Evolutionary conservation across 1,140 invertebrate genomes (phyloP).

Genomic region (Panagrolaimus sp.): DNA sequence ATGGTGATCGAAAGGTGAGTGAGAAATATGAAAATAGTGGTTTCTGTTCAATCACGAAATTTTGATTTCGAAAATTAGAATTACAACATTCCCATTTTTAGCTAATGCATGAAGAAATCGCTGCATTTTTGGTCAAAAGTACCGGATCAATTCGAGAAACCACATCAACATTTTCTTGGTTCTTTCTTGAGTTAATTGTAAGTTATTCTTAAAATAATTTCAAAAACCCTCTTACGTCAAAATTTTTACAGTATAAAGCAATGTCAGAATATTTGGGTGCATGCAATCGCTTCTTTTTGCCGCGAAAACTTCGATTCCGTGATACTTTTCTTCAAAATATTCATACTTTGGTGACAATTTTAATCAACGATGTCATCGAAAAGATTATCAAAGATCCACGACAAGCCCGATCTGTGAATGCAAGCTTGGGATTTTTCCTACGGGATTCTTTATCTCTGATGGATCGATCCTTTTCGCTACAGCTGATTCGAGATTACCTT

Average conservation of each 20-base stretch:
- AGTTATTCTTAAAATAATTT: too few relatives aligned
- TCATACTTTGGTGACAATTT: constrained; percentile 70
- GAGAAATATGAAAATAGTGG: too few relatives aligned
- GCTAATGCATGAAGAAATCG: constrained; percentile 79
- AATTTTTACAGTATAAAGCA: constrained; percentile 67
- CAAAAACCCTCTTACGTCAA: too few relatives aligned
- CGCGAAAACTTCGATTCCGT: constrained; percentile 75
- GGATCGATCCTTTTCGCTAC: constrained; percentile 73
- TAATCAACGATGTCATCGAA: constrained; percentile 78
- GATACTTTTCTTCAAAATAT: constrained; percentile 83
- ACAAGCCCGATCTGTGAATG: constrained; percentile 65
- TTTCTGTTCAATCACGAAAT: too few relatives aligned
- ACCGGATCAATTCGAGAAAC: constrained; percentile 75
- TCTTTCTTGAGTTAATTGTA: constrained; percentile 78
- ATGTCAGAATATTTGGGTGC: constrained; percentile 81
- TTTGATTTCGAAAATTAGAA: too few relatives aligned
- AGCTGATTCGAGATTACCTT: constrained; percentile 17
- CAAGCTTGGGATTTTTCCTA: constrained; percentile 81
- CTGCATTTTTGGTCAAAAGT: constrained; percentile 81
- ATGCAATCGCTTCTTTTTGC: constrained; percentile 67
- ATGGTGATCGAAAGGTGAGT: constrained; percentile 9
- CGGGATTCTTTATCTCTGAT: constrained; percentile 78
- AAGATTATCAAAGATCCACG: constrained; percentile 59
- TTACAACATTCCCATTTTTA: too few relatives aligned
- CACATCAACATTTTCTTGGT: constrained; percentile 81